Conservation (phyloP, 2,113 vertebrate genomes). For the Pygoscelis adeliae region DNA sequence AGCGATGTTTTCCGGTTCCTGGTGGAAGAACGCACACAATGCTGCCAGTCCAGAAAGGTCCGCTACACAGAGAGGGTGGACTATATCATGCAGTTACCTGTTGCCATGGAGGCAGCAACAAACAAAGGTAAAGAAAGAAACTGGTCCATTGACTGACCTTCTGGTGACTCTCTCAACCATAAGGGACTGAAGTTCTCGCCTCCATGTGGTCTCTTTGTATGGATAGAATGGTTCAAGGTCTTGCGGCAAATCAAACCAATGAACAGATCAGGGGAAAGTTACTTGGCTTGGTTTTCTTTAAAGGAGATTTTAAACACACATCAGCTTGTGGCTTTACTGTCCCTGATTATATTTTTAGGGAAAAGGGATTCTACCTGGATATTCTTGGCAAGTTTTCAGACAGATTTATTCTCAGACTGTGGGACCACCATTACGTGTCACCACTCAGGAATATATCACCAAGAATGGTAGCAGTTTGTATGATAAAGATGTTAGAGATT, state of each 20-base stretch:
- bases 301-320: neutral
- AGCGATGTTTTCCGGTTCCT: conserved; percentile 95
- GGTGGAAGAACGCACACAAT: conserved; percentile 94
- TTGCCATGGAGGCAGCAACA: conserved; percentile 88
- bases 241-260: neutral
- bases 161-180: neutral
- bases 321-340: neutral
- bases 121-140: conserved; percentile 85
- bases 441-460: neutral
- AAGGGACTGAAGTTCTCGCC: neutral
- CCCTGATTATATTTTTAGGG: neutral
- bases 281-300: neutral
- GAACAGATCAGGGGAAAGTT: neutral
- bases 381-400: neutral
- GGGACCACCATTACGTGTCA: neutral
- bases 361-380: neutral
- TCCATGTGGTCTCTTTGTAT: neutral
- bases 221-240: neutral
- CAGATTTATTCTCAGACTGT: neutral
- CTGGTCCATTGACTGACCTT: neutral
- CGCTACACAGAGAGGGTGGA: conserved; percentile 92
- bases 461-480: neutral
- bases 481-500: neutral
- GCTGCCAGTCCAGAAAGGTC: conserved; percentile 93
- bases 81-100: conserved; percentile 93